Percentiles rank a stretch among this genome's conserved stretches.
phyloP scores from a whole-genome alignment of 1,140 invertebrate genomes.

The Drosophila subobscura region DNA sequence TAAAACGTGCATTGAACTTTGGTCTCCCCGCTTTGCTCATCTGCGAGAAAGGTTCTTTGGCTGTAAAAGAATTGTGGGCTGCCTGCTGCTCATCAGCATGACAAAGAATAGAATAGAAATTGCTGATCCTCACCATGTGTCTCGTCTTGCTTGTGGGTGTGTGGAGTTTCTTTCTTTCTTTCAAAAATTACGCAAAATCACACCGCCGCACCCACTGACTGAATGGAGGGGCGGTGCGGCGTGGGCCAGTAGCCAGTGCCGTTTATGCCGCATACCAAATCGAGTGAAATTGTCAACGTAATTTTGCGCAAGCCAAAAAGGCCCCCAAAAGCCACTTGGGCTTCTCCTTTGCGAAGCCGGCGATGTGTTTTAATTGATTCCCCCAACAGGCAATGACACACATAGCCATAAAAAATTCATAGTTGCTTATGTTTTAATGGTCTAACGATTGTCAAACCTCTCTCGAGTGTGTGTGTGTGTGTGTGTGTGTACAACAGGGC shows the following conservation, averaged over 20 bases:
- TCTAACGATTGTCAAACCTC: constrained; percentile 38
- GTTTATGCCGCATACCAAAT: constrained; percentile 70
- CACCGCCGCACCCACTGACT: constrained; percentile 32
- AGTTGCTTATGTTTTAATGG: constrained; percentile 58
- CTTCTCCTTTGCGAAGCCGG: constrained; percentile 27
- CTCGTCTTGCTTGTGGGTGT: neutral
- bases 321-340: constrained; percentile 22
- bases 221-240: no score
- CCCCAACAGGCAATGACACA: constrained; percentile 78
- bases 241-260: constrained; percentile 37
- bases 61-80: constrained; percentile 25
- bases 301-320: constrained; percentile 71
- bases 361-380: constrained; percentile 68
- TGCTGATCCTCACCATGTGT: no score
- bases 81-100: constrained; percentile 59
- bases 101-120: constrained; percentile 41
- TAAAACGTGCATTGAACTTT: constrained; percentile 67
- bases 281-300: constrained; percentile 78
- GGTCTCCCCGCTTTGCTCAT: constrained; percentile 36
- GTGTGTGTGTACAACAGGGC: constrained; percentile 53
- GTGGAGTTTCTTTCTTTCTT: constrained; percentile 20
- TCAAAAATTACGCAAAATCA: constrained; percentile 56
- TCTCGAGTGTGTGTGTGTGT: neutral
- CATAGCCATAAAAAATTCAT: constrained; percentile 72
- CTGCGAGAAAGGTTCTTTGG: constrained; percentile 45